These are phyloP conservation scores for Halichoerus grypus DNA, from an alignment of 2,113 vertebrate species.

Conservation along the genomic window DNA sequence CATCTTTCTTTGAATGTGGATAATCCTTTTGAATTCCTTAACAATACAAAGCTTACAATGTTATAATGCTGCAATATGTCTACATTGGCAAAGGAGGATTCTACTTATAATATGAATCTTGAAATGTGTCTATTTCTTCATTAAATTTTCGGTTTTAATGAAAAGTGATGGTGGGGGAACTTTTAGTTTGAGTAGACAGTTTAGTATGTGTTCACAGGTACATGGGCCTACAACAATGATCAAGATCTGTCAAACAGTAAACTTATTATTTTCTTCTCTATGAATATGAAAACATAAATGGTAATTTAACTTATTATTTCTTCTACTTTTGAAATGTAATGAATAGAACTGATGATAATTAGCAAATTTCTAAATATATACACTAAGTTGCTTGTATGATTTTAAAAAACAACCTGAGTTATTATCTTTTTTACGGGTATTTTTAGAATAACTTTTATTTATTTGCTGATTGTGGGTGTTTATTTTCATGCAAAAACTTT, in stretches of 20 bases:
- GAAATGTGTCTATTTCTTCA: neutral
- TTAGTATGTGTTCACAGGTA: neutral
- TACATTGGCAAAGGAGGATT: neutral
- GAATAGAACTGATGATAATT: slow-evolving; percentile 53
- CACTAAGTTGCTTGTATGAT: slow-evolving; percentile 19
- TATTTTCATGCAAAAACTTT: slow-evolving; percentile 46
- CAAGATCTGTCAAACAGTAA: neutral
- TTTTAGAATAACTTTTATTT: slow-evolving; percentile 64
- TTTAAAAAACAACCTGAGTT: slow-evolving; percentile 45
- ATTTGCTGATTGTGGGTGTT: slow-evolving; percentile 61
- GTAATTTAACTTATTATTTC: slow-evolving; percentile 20
- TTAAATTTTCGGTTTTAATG: neutral
- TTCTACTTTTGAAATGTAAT: slow-evolving; percentile 22
- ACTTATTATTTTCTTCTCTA: neutral
- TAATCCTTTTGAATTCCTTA: neutral
- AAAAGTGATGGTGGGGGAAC: neutral
- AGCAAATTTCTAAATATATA: slow-evolving; percentile 70
- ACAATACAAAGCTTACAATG: neutral
- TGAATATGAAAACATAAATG: slow-evolving; percentile 23
- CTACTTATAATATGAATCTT: neutral
- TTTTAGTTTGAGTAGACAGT: neutral
- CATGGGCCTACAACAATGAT: neutral
- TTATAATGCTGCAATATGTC: neutral
- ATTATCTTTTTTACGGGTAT: slow-evolving; percentile 22
- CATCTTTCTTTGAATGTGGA: slow-evolving; percentile 1